Percentiles rank a stretch among this genome's conserved stretches.
phyloP scores from a whole-genome alignment of 2,113 vertebrate genomes.

The Miniopterus natalensis region DNA sequence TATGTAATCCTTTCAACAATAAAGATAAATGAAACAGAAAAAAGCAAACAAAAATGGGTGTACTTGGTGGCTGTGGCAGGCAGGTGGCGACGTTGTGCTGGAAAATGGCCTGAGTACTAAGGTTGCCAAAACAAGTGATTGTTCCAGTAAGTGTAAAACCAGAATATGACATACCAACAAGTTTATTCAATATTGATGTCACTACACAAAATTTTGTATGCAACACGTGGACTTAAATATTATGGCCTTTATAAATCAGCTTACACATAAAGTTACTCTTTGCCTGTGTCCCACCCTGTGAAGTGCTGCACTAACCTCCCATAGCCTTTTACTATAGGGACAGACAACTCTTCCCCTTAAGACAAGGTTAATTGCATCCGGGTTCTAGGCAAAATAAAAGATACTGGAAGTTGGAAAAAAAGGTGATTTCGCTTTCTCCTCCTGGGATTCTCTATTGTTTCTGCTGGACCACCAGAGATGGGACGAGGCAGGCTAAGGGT shows the following conservation, averaged over 20 bases:
- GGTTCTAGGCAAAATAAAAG: neutral
- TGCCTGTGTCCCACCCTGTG: neutral
- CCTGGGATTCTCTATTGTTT: neutral
- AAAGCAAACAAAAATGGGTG: neutral
- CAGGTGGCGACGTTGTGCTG: neutral
- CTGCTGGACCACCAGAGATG: neutral
- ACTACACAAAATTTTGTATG: neutral
- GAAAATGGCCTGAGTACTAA: neutral
- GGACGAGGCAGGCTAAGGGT: neutral
- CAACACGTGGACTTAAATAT: neutral
- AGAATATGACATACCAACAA: neutral
- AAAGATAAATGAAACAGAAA: too few species aligned
- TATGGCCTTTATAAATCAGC: neutral
- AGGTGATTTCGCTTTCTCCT: neutral
- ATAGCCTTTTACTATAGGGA: neutral
- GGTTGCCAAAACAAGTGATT: neutral
- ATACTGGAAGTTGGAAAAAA: neutral
- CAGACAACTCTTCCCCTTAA: neutral
- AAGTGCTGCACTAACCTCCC: neutral
- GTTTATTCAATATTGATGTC: neutral
- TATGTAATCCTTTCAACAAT: too few species aligned
- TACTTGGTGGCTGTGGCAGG: neutral
- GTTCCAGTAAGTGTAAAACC: neutral
- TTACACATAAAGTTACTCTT: neutral
- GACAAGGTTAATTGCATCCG: neutral